Conservation (phyloP, 1,140 invertebrate species). For the Drosophila navojoa region DNA sequence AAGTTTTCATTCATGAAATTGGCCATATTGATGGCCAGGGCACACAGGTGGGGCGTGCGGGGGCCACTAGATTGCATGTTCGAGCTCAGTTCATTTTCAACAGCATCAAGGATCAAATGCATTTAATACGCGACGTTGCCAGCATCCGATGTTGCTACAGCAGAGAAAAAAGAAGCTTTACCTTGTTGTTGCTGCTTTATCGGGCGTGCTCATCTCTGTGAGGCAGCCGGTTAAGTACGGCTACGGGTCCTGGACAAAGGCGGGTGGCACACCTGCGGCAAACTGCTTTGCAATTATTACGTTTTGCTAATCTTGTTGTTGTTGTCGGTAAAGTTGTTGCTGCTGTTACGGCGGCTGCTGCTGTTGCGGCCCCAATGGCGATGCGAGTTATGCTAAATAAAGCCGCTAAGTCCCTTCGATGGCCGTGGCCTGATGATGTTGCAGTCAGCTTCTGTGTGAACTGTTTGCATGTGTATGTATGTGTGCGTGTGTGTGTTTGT, state of each 20-base stretch:
- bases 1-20: constrained; percentile 81
- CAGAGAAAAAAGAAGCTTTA: background rate
- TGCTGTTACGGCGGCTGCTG: constrained; percentile 24
- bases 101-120: constrained; percentile 82
- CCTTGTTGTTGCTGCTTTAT: constrained; percentile 68
- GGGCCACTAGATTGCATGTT: constrained; percentile 75
- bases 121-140: constrained; percentile 76
- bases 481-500: constrained; percentile 3
- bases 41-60: constrained; percentile 7
- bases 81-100: constrained; percentile 81
- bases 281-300: constrained; percentile 82
- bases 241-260: constrained; percentile 64
- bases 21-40: constrained; percentile 52
- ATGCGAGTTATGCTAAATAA: constrained; percentile 77
- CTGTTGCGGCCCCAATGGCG: constrained; percentile 46
- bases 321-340: constrained; percentile 16
- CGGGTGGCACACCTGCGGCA: constrained; percentile 80
- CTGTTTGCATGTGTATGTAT: constrained; percentile 40
- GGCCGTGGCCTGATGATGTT: constrained; percentile 62
- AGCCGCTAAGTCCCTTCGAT: constrained; percentile 43
- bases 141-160: constrained; percentile 50
- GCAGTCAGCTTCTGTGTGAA: constrained; percentile 76
- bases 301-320: constrained; percentile 58
- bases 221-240: constrained; percentile 41
- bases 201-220: constrained; percentile 68